Evolutionary conservation across 2,888 invertebrate species (phyloP).

Genomic region (Allophyes oxyacanthae): DNA sequence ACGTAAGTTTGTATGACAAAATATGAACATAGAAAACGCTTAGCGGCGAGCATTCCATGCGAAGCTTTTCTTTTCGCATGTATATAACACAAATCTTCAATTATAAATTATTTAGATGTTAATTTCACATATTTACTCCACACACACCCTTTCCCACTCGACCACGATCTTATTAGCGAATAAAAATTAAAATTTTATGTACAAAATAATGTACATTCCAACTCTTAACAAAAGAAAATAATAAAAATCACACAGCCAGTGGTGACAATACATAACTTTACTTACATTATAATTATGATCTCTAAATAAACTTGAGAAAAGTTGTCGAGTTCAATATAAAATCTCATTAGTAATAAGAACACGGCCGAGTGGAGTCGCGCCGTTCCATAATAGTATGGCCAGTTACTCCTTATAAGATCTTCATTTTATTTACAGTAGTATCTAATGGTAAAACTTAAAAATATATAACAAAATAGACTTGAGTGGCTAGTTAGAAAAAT

Average conservation of each 20-base stretch:
- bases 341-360: conserved; percentile 47
- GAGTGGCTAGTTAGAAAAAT: conserved; percentile 81
- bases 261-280: conserved; percentile 49
- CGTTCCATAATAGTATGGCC: conserved; percentile 68
- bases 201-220: conserved; percentile 45
- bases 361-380: conserved; percentile 62
- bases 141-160: conserved; percentile 59
- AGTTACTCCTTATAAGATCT: conserved; percentile 79
- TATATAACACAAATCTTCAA: conserved; percentile 55
- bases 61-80: conserved; percentile 13
- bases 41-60: conserved; percentile 18
- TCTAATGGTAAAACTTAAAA: conserved; percentile 86
- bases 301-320: conserved; percentile 33
- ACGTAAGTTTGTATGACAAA: conserved; percentile 25
- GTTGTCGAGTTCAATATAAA: conserved; percentile 34
- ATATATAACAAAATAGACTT: conserved; percentile 87
- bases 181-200: conserved; percentile 46
- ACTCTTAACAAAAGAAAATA: conserved; percentile 47
- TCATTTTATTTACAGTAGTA: conserved; percentile 81
- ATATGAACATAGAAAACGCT: conserved; percentile 20
- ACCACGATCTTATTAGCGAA: conserved; percentile 43
- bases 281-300: conserved; percentile 46
- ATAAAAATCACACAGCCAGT: conserved; percentile 51
- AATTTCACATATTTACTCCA: conserved; percentile 63
- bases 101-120: conserved; percentile 67